Percentiles rank a stretch among this genome's conserved stretches.
Conservation (phyloP, 2,797 vertebrate species). For the Acomys russatus region DNA sequence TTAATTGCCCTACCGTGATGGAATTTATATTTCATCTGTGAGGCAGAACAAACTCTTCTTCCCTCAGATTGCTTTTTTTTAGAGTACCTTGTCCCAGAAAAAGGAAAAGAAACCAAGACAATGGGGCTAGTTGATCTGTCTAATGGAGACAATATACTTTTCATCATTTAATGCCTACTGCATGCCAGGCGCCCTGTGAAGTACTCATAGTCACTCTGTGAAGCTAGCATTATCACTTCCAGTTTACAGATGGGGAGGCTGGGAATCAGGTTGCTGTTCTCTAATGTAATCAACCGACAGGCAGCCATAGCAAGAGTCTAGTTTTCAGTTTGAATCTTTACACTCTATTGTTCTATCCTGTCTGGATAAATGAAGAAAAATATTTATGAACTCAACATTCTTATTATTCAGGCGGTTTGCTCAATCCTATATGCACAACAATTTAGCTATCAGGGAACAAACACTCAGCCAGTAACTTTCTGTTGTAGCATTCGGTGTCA, state of each 20-base stretch:
- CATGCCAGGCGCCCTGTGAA: not conserved
- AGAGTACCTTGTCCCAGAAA: not conserved
- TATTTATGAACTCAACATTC: not conserved
- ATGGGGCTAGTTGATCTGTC: not conserved
- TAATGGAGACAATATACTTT: not conserved
- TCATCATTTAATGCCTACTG: not conserved
- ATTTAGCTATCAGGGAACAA: conserved; percentile 48
- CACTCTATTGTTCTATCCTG: not conserved
- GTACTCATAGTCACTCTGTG: not conserved
- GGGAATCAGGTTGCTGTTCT: not conserved
- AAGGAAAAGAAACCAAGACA: not conserved
- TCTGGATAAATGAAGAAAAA: not conserved
- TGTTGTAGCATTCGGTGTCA: not conserved
- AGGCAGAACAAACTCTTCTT: not conserved
- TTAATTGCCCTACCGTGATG: not conserved
- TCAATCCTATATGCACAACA: not conserved
- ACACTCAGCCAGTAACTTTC: not conserved
- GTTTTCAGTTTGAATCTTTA: not conserved
- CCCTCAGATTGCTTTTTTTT: not conserved
- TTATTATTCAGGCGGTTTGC: not conserved
- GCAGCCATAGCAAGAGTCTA: not conserved
- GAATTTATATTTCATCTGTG: not conserved
- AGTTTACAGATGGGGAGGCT: not conserved
- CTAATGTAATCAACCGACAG: not conserved
- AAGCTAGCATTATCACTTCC: not conserved